Evolutionary conservation across 1,140 invertebrate species (phyloP).

Genomic region (Littorina saxatilis): DNA sequence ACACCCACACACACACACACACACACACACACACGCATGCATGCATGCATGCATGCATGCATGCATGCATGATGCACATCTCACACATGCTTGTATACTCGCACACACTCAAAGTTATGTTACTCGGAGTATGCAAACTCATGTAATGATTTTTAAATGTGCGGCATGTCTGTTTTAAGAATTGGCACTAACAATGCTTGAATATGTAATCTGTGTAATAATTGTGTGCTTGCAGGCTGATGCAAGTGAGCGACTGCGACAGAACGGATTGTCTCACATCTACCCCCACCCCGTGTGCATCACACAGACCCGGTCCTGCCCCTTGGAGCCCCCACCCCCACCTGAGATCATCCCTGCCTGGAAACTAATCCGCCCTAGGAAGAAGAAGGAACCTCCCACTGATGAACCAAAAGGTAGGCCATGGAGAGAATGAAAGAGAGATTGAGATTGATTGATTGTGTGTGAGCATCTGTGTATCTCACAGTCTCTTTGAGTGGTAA

Average conservation of each 20-base stretch:
- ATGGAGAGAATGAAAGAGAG: not conserved
- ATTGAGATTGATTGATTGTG: not conserved
- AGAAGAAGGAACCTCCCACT: slow-evolving; percentile 69
- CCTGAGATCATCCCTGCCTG: slow-evolving; percentile 73
- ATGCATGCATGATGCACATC: not conserved
- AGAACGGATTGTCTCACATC: slow-evolving; percentile 72
- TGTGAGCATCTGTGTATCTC: not conserved
- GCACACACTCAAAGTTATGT: not conserved
- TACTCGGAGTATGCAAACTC: not conserved
- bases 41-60: not conserved
- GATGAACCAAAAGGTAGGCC: slow-evolving; percentile 72
- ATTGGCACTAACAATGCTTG: not conserved
- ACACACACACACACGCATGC: too few relatives aligned
- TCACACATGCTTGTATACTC: not conserved
- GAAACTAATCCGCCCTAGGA: slow-evolving; percentile 75
- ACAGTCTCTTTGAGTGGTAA: too few relatives aligned
- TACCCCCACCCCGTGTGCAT: slow-evolving; percentile 74
- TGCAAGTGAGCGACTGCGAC: slow-evolving; percentile 72
- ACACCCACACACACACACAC: too few relatives aligned
- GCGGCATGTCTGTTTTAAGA: not conserved
- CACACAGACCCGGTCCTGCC: slow-evolving; percentile 71
- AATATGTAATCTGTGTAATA: too few relatives aligned
- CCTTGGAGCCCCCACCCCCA: slow-evolving; percentile 72
- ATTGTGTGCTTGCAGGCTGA: slow-evolving; percentile 63
- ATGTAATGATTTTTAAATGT: too few relatives aligned